Conservation (phyloP, 2,113 vertebrate species). For the Amphiprion ocellaris region DNA sequence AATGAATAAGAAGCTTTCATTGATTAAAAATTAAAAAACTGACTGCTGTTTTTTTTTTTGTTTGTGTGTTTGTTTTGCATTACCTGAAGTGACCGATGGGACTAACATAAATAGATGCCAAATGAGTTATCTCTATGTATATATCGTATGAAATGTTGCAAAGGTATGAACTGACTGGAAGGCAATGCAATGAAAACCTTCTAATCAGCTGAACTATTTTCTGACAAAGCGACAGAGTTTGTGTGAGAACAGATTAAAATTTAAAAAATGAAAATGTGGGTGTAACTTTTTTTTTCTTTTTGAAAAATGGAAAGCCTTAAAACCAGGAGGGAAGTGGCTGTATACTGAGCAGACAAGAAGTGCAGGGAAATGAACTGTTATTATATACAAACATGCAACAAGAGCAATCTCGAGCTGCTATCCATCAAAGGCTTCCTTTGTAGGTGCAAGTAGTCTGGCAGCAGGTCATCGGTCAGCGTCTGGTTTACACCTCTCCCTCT, state of each 20-base stretch:
- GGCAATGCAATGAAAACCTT: background rate
- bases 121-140: no score
- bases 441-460: conserved; percentile 76
- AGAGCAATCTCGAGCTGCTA: conserved; percentile 66
- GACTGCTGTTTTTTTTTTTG: no score
- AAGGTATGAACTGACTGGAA: background rate
- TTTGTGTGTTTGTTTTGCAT: no score
- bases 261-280: background rate
- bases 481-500: conserved; percentile 66
- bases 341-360: conserved; percentile 69
- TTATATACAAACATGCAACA: conserved; percentile 81
- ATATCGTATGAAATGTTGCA: no score
- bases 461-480: conserved; percentile 73
- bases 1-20: no score
- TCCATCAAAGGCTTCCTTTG: conserved; percentile 77
- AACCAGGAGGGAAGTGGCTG: conserved; percentile 3
- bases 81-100: no score
- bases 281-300: background rate
- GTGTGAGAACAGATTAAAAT: background rate
- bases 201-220: background rate
- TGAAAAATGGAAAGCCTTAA: conserved; percentile 6
- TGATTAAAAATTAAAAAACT: no score
- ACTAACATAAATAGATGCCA: no score
- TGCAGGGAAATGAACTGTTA: conserved; percentile 69
- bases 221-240: background rate